Percentiles rank a stretch among this genome's conserved stretches.
Conservation (phyloP, 2,888 invertebrate species). For the Drosophila cracens region DNA sequence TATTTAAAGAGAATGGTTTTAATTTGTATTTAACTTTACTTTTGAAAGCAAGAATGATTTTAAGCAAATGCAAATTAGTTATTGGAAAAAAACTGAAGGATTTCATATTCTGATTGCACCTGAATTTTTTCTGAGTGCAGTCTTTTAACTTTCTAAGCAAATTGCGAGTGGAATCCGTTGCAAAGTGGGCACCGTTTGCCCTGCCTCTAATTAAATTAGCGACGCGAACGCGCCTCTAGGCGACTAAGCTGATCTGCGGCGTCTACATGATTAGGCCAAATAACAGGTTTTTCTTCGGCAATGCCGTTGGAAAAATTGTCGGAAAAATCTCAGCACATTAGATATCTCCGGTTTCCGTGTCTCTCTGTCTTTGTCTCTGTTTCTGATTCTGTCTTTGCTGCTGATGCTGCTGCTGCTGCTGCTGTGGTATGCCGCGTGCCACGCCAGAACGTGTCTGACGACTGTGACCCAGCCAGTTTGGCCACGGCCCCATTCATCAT, state of each 20-base stretch:
- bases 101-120: background rate
- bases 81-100: background rate
- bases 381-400: background rate
- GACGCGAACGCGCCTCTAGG: slow-evolving; percentile 37
- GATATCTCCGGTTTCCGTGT: slow-evolving; percentile 4
- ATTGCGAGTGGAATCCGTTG: slow-evolving; percentile 52
- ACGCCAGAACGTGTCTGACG: slow-evolving; percentile 72
- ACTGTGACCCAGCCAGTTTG: slow-evolving; percentile 73
- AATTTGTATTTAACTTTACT: background rate
- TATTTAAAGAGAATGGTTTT: background rate
- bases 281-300: slow-evolving; percentile 61
- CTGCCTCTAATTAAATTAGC: slow-evolving; percentile 75
- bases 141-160: slow-evolving; percentile 60
- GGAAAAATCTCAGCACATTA: slow-evolving; percentile 42
- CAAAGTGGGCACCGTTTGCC: slow-evolving; percentile 40
- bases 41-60: background rate
- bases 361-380: slow-evolving; percentile 1
- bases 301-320: slow-evolving; percentile 56
- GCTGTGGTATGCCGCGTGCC: slow-evolving; percentile 73
- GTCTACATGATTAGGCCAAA: slow-evolving; percentile 61
- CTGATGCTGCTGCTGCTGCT: slow-evolving; percentile 1
- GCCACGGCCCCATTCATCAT: slow-evolving; percentile 22
- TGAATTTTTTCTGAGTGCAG: background rate
- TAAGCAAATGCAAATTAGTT: background rate
- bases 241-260: slow-evolving; percentile 38